Evolutionary conservation across 2,888 invertebrate species (phyloP), one percentile per base, ranked within the genome.

Genomic region (Coremacera marginata): DNA sequence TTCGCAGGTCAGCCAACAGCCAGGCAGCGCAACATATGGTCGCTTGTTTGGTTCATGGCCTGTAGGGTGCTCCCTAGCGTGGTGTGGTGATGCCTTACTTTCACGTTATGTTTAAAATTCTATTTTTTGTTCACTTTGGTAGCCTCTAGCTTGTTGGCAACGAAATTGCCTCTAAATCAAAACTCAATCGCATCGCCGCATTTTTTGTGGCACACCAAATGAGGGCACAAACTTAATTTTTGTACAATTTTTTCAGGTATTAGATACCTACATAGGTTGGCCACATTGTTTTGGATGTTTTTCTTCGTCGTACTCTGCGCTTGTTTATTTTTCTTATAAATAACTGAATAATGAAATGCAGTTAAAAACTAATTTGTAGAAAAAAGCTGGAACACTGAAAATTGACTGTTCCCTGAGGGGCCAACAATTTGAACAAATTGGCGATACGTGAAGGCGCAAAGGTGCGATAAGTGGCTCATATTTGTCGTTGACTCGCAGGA

Each of bases 81-180:
- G 62, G 16, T 31, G 14, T 31, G 25, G 27, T 62, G 25, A 3
- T 62, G 7, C 25, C 27, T 62, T 22, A 14, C 34, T 14, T 9
- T 72, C 37, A 44, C 16, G 19, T 52, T 52, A n/a, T 70, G 37
- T 19, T 22, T 34, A 5, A n/a, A 8, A 27, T 19, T 19, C 19
- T n/a, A 27, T 5, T 65, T 52, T 60, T 11, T 34, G 19, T 60
- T 57, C 16, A 16, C 14, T 25, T 71, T 72, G n/a, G 44, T 74
- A 65, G 74, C 74, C 74, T 65, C 52, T 52, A 74, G 74, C 52
- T 8, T 52, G 52, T 31, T 74, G 72, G 65, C 60, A 65, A 51
- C 60, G 16, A 74, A 74, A 74, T 74, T 74, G 74, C 65, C 65
- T 74, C 25, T 74, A 74, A 65, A 74, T 74, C 74, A 74, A 65